Base-by-base conservation (phyloP, 1,140 invertebrate species). In the Solenopsis invicta region DNA sequence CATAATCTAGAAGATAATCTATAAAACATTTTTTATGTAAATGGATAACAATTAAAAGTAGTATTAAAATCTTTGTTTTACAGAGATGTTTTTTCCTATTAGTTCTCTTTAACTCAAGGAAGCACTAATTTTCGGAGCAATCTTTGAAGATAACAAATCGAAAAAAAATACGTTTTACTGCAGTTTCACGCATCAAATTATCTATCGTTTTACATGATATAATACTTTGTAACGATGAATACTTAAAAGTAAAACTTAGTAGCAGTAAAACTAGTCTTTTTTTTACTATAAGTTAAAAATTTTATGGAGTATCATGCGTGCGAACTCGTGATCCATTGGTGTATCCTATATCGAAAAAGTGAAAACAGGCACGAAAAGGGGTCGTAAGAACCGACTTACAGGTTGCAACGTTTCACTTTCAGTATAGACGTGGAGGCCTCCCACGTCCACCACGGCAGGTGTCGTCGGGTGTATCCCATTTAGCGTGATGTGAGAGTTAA, bases 401-500 rank as follows among this genome's bases (percentile, higher is more conserved):
- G 64, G 21, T 0, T 88, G 41, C 21, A 94, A 74, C 59, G 92
- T 78, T 1, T 88, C 21, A 3, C 45, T 87, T 0, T 94, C 90
- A 0, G 95, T 92, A 5, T 93, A 88, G 2, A 96, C 90, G 85
- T 96, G 96, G 4, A 97, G 89, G 18, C 96, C 97, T 9, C 96
- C 96, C n/a, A 97, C 95, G 93, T 97, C 96, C 4, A 97, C 89
- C 1, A 96, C 89, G 41, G 94, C 95, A 0, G 96, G 95, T 2
- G 95, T 92, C 16, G 92, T 92, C 0, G 96, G 95, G 54, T 94
- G 94, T 0, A 96, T 92, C 4, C 94, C 94, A 85, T 95, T 96
- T 5, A 96, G 72, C 2, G 94, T 92, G 69, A 96, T 95, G 93
- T 97, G 96, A n/a, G 95, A 94, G 92, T 97, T 97, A 0, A 95